phyloP scores from a whole-genome alignment of 1,140 invertebrate genomes.

The Thaumetopoea pityocampa region DNA sequence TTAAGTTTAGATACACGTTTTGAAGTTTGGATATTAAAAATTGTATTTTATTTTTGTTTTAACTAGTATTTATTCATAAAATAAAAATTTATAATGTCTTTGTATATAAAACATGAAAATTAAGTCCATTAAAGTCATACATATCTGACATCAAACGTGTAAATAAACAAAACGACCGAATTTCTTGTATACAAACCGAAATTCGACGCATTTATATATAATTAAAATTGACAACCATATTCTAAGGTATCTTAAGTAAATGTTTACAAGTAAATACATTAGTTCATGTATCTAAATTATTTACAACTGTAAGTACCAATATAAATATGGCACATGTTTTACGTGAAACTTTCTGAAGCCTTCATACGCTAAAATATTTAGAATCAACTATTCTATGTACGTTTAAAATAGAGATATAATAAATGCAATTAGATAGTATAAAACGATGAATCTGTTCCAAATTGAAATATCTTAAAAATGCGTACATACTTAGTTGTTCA shows the following conservation, averaged over 20 bases:
- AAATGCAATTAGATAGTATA: constrained; percentile 23
- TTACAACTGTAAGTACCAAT: constrained; percentile 47
- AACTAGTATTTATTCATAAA: neutral
- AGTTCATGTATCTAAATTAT: constrained; percentile 25
- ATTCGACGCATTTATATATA: constrained; percentile 1
- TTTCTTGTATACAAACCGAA: too few species aligned
- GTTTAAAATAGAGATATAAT: constrained; percentile 22
- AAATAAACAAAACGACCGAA: too few species aligned
- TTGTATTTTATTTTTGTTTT: neutral
- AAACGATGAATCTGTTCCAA: neutral
- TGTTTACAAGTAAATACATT: constrained; percentile 2
- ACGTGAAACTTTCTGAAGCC: neutral
- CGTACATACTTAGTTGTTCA: neutral
- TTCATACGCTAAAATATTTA: neutral
- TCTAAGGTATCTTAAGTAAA: neutral
- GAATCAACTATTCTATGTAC: constrained; percentile 17
- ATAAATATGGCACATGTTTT: constrained; percentile 29
- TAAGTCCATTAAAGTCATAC: too few species aligned
- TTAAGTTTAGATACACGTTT: too few species aligned
- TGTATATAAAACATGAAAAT: too few species aligned
- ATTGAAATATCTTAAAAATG: neutral
- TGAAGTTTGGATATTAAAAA: constrained; percentile 2
- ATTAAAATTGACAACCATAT: constrained; percentile 1
- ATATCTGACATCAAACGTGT: too few species aligned
- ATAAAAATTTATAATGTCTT: too few species aligned